A percentile compares a stretch with the other conserved stretches of the same genome.
phyloP scores from a whole-genome alignment of 2,797 vertebrate species.

The Florisuga fusca region DNA sequence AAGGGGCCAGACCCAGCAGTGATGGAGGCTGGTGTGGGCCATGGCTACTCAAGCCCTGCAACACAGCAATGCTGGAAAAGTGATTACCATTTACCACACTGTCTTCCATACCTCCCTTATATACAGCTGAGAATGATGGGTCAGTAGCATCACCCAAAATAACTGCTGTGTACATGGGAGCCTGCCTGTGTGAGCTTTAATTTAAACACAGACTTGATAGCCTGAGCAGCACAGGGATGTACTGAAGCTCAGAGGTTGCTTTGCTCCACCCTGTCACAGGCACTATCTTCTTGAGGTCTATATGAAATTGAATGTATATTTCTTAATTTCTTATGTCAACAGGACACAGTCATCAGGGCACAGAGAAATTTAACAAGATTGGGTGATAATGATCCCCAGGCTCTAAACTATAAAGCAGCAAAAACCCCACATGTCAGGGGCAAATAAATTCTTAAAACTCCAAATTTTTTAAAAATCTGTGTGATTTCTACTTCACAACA shows the following conservation, averaged over 20 bases:
- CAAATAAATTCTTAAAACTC: not conserved
- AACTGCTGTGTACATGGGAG: not conserved
- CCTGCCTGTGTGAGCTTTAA: not conserved
- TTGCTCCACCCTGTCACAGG: not conserved
- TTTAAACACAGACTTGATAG: not conserved
- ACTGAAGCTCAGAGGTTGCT: not conserved
- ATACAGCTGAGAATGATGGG: not conserved
- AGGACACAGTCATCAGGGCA: not conserved
- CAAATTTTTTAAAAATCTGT: not conserved
- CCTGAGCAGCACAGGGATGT: not conserved
- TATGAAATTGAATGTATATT: not conserved
- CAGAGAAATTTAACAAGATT: not conserved
- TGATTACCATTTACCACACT: not conserved
- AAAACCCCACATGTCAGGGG: accelerated
- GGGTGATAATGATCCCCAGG: not conserved
- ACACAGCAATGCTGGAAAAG: not conserved
- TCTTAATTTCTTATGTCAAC: not conserved
- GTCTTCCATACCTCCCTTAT: not conserved
- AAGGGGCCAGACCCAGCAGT: not conserved
- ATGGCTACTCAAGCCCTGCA: not conserved
- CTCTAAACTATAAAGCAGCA: not conserved
- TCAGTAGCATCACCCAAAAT: not conserved
- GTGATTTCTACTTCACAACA: not conserved
- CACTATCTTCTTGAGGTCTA: not conserved
- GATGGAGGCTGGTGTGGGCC: not conserved